phyloP scores from a whole-genome alignment of 1,140 invertebrate species.

The Micrasema longulum region DNA sequence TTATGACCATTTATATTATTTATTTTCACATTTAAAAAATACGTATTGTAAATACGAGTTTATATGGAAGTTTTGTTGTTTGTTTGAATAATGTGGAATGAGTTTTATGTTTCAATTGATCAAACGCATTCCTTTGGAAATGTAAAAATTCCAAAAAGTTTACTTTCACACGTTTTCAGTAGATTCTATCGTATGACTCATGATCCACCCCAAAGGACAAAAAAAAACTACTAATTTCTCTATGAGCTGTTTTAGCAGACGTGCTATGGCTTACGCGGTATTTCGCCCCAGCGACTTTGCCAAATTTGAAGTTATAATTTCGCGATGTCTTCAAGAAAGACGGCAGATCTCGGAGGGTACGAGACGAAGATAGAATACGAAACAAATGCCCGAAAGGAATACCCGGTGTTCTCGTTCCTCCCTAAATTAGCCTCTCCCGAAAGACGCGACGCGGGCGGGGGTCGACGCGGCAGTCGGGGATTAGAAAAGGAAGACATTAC shows the following conservation, averaged over 20 bases:
- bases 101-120: constrained; percentile 48
- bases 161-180: background rate
- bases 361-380: constrained; percentile 30
- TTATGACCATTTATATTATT: too few relatives aligned
- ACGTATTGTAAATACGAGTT: too few relatives aligned
- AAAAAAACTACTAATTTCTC: constrained; percentile 47
- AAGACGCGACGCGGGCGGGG: constrained; percentile 16
- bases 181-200: constrained; percentile 38
- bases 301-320: constrained; percentile 54
- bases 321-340: constrained; percentile 18
- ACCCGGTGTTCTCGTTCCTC: constrained; percentile 39
- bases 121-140: constrained; percentile 52
- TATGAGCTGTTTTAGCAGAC: constrained; percentile 22
- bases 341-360: constrained; percentile 1
- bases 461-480: constrained; percentile 34
- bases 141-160: constrained; percentile 47
- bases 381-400: constrained; percentile 28
- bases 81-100: too few relatives aligned
- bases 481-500: constrained; percentile 49
- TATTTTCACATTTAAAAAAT: too few relatives aligned
- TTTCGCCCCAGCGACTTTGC: constrained; percentile 43
- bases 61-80: too few relatives aligned
- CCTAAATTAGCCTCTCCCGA: constrained; percentile 49
- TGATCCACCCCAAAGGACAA: constrained; percentile 28
- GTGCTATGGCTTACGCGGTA: constrained; percentile 42